Evolutionary conservation across 2,888 invertebrate genomes (phyloP), one percentile per base, ranked within the genome.

Genomic region (Panzeria rudis): DNA sequence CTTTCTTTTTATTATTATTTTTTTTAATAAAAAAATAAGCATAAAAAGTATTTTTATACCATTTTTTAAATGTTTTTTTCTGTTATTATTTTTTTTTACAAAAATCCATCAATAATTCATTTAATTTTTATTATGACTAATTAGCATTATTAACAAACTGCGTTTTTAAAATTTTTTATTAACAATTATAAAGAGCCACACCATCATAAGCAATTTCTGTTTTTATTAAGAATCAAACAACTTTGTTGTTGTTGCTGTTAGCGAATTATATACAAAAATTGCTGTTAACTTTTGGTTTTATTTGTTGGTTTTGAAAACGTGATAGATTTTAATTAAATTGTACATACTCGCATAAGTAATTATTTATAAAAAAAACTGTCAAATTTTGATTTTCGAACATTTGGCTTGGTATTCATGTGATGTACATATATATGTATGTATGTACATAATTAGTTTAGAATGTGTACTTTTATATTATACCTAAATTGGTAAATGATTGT

Each of bases 351-450:
- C n/a, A 29, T 44, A 44, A 3, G 6, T 50, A 52, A 52, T 23
- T 79, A 73, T 62, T 32, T 47, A 9, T 15, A 52, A 50, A 77
- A 59, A 56, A 66, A 68, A 47, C 54, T 50, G 50, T 52, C n/a
- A 52, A 62, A 62, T 20, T 73, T 61, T 32, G 15, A 35, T 50
- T 23, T 73, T 50, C n/a, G 25, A 25, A 56, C 3, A 54, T 56
- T 23, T 62, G 47, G 25, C 62, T 75, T 47, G 52, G 11, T 25
- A 9, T 4, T 75, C 75, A 75, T 75, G 75, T 62, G 62, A 52
- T 52, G 38, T 64, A 41, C 38, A 54, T 38, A 38, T 17, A 20
- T n/a, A n/a, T n/a, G n/a, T n/a, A n/a, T n/a, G n/a, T n/a, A n/a
- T n/a, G n/a, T n/a, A n/a, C n/a, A n/a, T 75, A 62, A 75, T 25